phyloP scores from a whole-genome alignment of 2,888 invertebrate species.

The Eupithecia subfuscata region DNA sequence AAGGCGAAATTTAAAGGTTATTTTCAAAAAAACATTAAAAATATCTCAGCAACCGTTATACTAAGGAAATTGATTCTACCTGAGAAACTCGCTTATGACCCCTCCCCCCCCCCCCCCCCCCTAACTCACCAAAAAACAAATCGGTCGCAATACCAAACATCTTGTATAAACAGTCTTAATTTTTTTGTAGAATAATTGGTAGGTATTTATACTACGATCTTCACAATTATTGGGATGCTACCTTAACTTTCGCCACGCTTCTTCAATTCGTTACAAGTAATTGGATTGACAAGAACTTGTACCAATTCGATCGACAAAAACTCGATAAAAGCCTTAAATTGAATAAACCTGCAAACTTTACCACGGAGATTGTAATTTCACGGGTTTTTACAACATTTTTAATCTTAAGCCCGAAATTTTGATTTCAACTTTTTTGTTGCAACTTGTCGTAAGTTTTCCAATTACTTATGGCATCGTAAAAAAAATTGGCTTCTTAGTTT shows the following conservation, averaged over 20 bases:
- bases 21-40: no score
- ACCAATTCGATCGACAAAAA: conserved; percentile 16
- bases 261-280: conserved; percentile 4
- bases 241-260: conserved; percentile 16
- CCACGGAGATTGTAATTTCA: conserved; percentile 67
- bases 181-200: no score
- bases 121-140: no score
- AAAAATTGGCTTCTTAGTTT: neutral
- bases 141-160: no score
- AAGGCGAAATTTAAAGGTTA: no score
- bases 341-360: conserved; percentile 48
- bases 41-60: no score
- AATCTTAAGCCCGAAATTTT: conserved; percentile 18
- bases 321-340: conserved; percentile 18
- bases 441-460: neutral
- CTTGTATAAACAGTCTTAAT: no score
- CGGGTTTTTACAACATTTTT: conserved; percentile 39
- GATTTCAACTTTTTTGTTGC: neutral
- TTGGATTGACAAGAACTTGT: conserved; percentile 7
- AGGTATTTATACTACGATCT: no score
- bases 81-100: no score
- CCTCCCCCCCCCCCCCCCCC: no score
- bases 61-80: no score
- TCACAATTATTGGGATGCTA: neutral
- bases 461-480: neutral